Conservation (phyloP, 2,113 vertebrate species). For the Gymnogyps californianus region DNA sequence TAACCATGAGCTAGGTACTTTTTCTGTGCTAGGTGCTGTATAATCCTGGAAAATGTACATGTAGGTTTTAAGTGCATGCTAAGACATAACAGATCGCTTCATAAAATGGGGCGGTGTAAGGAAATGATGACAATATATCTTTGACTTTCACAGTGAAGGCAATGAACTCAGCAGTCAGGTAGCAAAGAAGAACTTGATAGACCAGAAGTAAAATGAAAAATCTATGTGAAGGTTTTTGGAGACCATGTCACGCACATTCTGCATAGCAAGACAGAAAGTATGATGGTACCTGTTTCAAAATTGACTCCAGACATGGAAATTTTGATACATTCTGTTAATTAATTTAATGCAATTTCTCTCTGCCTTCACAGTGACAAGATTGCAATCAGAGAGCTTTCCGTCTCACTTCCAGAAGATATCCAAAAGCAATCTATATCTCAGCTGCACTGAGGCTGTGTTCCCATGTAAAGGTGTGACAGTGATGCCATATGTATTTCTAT, state of each 20-base stretch:
- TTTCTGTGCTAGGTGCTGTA: not conserved
- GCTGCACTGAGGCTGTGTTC: not conserved
- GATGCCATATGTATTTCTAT: not conserved
- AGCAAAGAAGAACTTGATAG: not conserved
- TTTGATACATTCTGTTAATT: not conserved
- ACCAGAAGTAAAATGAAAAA: not conserved
- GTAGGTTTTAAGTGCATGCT: not conserved
- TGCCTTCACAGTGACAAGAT: not conserved
- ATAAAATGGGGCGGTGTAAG: not conserved
- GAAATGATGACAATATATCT: not conserved
- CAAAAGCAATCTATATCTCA: not conserved
- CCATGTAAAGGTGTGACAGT: not conserved
- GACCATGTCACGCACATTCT: not conserved
- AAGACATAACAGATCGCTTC: not conserved
- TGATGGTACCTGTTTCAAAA: not conserved
- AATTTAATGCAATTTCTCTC: not conserved
- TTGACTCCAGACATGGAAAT: not conserved
- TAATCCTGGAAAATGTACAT: not conserved
- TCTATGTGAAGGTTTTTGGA: not conserved
- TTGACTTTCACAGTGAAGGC: not conserved
- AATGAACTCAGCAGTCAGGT: not conserved
- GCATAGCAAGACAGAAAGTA: not conserved
- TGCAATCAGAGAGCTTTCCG: not conserved
- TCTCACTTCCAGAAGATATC: not conserved
- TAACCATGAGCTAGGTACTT: not conserved